Evolutionary conservation across 2,888 invertebrate species (phyloP), one percentile per base, ranked within the genome.

Genomic region (Alsophila aescularia): DNA sequence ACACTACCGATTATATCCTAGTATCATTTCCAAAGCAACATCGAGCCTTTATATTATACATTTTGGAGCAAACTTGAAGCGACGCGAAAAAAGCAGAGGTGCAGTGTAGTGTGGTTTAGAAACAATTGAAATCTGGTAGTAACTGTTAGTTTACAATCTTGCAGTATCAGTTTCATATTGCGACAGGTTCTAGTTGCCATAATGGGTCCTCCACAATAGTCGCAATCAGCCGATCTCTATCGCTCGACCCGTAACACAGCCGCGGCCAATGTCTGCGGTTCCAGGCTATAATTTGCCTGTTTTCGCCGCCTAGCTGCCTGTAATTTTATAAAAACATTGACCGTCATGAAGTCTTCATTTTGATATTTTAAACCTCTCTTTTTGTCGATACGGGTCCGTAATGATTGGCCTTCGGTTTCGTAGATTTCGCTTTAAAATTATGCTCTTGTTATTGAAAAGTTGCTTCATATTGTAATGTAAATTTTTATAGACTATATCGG

Each of bases 221-320:
- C 70, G 80, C 76, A 79, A 87, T 85, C 82, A 77, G 63, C 62
- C 65, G 82, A 85, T 85, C 77, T 73, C 75, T 81, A 87, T 87
- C 86, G 69, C 51, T 61, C 60, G 64, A 66, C 52, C 66, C 66
- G 62, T 64, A 65, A 65, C 71, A 70, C 71, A 75, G 73, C 83
- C 78, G 66, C 79, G 73, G 72, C 77, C 78, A 72, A 76, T 73
- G 75, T 73, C 77, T 81, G 83, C 75, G 81, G 79, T 82, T 70
- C 60, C 70, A 70, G 75, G 83, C 87, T 89, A 82, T 88, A 90
- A 90, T 90, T 90, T 89, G 79, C 86, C 85, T 83, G 81, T 85
- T 85, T 85, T 84, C 82, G 80, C 87, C 83, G 83, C 82, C 85
- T 87, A 85, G 83, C 81, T 83, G 83, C 79, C 82, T 78, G 81